Conservation (phyloP, 1,140 invertebrate species). For the Diorhabda elongata region DNA sequence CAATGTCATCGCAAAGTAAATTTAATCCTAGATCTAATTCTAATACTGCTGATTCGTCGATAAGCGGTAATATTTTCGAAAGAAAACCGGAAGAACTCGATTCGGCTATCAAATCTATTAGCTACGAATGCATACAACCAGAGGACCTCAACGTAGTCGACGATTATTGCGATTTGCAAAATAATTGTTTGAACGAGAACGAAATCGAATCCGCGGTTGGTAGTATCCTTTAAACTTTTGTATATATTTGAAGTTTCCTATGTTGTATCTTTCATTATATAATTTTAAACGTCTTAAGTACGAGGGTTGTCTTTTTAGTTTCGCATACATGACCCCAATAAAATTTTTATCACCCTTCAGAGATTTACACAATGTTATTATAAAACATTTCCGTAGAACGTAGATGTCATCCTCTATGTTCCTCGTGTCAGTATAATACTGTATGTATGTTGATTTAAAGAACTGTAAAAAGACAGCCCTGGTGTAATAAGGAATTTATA, state of each 20-base stretch:
- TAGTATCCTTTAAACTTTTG: conserved; percentile 38
- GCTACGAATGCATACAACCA: conserved; percentile 29
- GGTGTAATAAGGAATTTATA: too few species aligned
- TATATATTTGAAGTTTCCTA: conserved; percentile 8
- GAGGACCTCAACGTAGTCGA: conserved; percentile 26
- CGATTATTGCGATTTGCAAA: conserved; percentile 37
- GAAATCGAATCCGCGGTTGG: conserved; percentile 44
- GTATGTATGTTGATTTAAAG: too few species aligned
- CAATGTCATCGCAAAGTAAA: conserved; percentile 15
- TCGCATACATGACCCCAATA: not conserved
- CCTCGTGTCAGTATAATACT: not conserved
- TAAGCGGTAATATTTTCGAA: conserved; percentile 19
- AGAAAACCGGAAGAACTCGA: conserved; percentile 38
- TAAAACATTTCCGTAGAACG: not conserved
- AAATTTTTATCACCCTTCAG: not conserved
- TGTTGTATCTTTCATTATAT: not conserved
- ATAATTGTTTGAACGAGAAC: conserved; percentile 34
- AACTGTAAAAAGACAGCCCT: too few species aligned
- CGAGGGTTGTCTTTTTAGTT: not conserved
- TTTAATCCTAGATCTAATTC: conserved; percentile 6
- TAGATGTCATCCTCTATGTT: not conserved
- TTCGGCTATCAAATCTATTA: conserved; percentile 40
- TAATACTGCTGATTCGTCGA: conserved; percentile 9
- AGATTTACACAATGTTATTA: not conserved
- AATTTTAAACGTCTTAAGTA: not conserved